Conservation (phyloP, 92 coral and sea anemone species). For the Isaurus tuberculatus region DNA sequence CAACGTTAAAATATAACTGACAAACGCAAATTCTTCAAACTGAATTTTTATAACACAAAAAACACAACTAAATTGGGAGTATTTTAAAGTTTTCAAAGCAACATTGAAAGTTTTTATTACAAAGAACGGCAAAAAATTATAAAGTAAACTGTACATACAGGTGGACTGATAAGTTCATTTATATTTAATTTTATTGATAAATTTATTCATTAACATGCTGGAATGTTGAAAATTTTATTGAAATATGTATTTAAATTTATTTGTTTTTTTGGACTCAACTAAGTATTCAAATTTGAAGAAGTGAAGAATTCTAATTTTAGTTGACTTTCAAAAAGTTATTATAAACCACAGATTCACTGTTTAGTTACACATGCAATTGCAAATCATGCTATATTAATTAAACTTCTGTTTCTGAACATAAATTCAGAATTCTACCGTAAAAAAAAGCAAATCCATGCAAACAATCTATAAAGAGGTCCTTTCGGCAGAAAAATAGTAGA, state of each 20-base stretch:
- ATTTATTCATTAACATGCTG: neutral
- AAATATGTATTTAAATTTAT: neutral
- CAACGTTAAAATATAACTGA: too few species aligned
- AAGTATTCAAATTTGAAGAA: slow-evolving; percentile 1
- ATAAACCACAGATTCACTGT: neutral
- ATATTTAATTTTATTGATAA: neutral
- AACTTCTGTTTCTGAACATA: neutral
- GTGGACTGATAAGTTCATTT: neutral
- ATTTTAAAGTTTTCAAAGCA: too few species aligned
- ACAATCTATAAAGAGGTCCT: neutral
- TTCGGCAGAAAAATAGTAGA: neutral
- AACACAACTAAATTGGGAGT: too few species aligned
- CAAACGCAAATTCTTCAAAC: too few species aligned
- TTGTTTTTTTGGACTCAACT: too few species aligned
- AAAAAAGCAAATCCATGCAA: neutral
- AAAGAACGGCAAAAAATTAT: too few species aligned
- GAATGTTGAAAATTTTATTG: slow-evolving; percentile 13
- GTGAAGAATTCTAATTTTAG: neutral
- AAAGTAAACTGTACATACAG: neutral
- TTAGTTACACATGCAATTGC: neutral
- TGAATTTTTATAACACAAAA: too few species aligned
- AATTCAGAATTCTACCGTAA: neutral
- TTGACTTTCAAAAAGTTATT: too few species aligned
- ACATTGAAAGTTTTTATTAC: too few species aligned
- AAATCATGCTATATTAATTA: neutral